phyloP scores from a whole-genome alignment of 2,888 invertebrate genomes.

The Lacanobia wlatinum region DNA sequence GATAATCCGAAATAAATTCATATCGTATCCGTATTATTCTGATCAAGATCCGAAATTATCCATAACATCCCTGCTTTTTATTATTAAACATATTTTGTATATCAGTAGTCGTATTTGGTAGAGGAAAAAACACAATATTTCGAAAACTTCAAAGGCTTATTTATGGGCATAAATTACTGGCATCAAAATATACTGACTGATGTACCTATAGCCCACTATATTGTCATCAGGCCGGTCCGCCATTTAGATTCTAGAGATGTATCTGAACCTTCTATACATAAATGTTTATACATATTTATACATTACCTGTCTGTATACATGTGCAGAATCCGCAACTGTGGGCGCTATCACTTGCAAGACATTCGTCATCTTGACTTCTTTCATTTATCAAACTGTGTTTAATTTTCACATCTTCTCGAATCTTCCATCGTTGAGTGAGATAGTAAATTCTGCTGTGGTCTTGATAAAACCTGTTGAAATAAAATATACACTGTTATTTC shows the following conservation, averaged over 20 bases:
- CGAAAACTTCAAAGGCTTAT: too few species aligned
- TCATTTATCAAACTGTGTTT: background rate
- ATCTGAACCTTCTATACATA: background rate
- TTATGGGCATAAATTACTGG: too few species aligned
- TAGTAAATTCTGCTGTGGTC: background rate
- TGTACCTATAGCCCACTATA: too few species aligned
- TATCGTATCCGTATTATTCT: too few species aligned
- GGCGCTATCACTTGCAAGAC: conserved; percentile 15
- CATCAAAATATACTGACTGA: too few species aligned
- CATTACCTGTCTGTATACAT: conserved; percentile 59
- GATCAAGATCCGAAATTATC: too few species aligned
- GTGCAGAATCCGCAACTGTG: conserved; percentile 17
- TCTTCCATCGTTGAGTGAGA: background rate
- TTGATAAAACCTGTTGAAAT: conserved; percentile 32
- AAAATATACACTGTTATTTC: conserved; percentile 19
- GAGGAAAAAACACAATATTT: too few species aligned
- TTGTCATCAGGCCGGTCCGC: background rate
- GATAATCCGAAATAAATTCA: too few species aligned
- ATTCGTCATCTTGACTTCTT: conserved; percentile 37
- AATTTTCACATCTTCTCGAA: conserved; percentile 15
- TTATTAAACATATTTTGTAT: too few species aligned
- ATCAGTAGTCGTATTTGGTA: too few species aligned
- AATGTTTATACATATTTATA: background rate
- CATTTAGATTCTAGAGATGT: background rate
- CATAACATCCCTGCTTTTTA: too few species aligned